phyloP scores from a whole-genome alignment of 2,113 vertebrate genomes.

The Saccopteryx bilineata region DNA sequence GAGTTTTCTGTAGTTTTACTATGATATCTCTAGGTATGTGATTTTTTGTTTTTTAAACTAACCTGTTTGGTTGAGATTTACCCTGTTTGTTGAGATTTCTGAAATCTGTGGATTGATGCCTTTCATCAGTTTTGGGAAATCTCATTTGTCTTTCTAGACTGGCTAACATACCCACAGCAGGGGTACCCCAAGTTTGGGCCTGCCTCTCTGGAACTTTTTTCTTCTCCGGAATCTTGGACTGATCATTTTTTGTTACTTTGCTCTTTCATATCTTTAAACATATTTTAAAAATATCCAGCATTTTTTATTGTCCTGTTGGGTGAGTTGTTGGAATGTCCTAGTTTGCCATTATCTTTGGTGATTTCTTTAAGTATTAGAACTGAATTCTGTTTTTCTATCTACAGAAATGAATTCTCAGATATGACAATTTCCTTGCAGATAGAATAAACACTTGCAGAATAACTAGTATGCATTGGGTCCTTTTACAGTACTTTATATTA shows the following conservation, averaged over 20 bases:
- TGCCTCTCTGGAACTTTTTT: background rate
- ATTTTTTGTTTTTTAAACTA: background rate
- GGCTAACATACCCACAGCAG: background rate
- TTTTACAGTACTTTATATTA: background rate
- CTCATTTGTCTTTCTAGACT: background rate
- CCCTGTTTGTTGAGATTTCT: slow-evolving; percentile 13
- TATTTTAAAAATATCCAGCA: background rate
- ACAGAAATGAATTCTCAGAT: background rate
- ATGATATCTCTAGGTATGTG: background rate
- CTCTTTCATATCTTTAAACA: background rate
- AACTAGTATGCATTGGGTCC: background rate
- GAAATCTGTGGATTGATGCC: background rate
- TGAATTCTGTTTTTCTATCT: background rate
- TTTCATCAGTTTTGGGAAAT: background rate
- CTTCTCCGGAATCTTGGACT: background rate
- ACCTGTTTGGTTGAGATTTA: background rate
- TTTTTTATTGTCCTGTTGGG: background rate
- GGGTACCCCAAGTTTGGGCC: background rate
- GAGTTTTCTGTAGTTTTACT: slow-evolving; percentile 18
- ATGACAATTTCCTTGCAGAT: background rate
- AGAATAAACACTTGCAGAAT: background rate
- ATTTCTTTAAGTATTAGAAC: slow-evolving; percentile 23
- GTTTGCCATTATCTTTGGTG: background rate
- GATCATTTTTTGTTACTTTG: background rate
- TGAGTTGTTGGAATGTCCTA: background rate